Percentiles rank a stretch among this genome's conserved stretches.
Conservation (phyloP, 35 echinoderm and acorn worm genomes). For the Lytechinus pictus region DNA sequence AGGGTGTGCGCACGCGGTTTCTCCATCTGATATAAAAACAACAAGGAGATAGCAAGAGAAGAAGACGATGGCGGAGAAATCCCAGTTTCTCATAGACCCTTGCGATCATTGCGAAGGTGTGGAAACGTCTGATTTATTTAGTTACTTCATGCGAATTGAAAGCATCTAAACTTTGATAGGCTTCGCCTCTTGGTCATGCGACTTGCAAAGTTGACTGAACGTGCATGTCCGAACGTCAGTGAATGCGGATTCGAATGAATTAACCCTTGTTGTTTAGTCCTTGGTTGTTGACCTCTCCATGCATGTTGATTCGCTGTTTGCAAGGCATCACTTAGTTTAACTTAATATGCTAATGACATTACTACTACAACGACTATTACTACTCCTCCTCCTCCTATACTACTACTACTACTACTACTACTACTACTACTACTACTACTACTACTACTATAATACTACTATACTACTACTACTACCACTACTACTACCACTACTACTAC, state of each 20-base stretch:
- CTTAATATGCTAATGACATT: too few relatives aligned
- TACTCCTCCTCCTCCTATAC: too few relatives aligned
- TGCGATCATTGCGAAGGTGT: background rate
- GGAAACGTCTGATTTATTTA: background rate
- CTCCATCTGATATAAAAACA: background rate
- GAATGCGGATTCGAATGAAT: background rate
- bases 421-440: too few relatives aligned
- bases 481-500: too few relatives aligned
- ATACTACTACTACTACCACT: too few relatives aligned
- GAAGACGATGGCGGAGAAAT: background rate
- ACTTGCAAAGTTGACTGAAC: background rate
- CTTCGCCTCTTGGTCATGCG: background rate
- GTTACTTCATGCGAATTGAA: background rate
- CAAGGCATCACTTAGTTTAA: too few relatives aligned
- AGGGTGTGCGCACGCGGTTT: background rate
- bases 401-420: too few relatives aligned
- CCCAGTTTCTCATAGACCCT: background rate
- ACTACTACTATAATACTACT: too few relatives aligned
- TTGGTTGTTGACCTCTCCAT: background rate
- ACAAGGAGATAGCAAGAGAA: background rate
- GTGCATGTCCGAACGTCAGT: background rate
- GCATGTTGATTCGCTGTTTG: background rate
- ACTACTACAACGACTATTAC: too few relatives aligned
- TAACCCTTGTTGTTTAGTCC: background rate
- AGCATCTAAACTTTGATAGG: background rate